phyloP scores from a whole-genome alignment of 2,797 vertebrate genomes.

The Brotula barbata region DNA sequence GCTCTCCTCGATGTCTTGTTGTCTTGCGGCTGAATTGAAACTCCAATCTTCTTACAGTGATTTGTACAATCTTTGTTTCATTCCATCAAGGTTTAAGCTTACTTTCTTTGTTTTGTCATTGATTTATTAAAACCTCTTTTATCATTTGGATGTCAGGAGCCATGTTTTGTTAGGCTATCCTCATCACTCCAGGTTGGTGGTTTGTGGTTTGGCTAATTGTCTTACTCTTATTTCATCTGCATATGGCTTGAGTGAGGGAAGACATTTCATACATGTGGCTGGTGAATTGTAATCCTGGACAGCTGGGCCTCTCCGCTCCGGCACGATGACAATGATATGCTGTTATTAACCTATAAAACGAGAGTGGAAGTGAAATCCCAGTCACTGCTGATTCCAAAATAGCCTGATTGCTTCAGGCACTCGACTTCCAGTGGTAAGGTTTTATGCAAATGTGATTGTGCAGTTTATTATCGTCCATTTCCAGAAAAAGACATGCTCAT shows the following conservation, averaged over 20 bases:
- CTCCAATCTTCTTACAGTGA: constrained; percentile 15
- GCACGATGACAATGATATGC: constrained; percentile 55
- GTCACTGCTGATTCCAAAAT: constrained; percentile 39
- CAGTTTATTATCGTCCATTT: constrained; percentile 45
- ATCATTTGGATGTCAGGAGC: constrained; percentile 19
- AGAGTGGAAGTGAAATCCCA: constrained; percentile 41
- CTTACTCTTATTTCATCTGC: constrained; percentile 45
- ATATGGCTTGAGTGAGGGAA: constrained; percentile 29
- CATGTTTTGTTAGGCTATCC: constrained; percentile 32
- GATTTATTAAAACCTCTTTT: constrained; percentile 2
- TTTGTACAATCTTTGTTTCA: too few relatives aligned
- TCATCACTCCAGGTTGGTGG: constrained; percentile 32
- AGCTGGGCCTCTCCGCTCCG: constrained; percentile 26
- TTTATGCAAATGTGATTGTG: constrained; percentile 65
- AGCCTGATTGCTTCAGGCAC: constrained; percentile 42
- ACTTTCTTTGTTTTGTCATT: too few relatives aligned
- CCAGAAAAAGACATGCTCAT: constrained; percentile 11
- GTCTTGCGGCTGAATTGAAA: neutral
- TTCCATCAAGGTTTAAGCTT: too few relatives aligned
- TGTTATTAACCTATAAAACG: constrained; percentile 55
- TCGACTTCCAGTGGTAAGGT: constrained; percentile 28
- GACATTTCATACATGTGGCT: constrained; percentile 39
- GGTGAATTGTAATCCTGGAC: constrained; percentile 36
- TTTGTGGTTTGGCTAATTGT: constrained; percentile 52
- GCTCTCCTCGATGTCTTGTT: neutral